phyloP scores from a whole-genome alignment of 1,140 invertebrate species.

The Palaemon carinicauda region DNA sequence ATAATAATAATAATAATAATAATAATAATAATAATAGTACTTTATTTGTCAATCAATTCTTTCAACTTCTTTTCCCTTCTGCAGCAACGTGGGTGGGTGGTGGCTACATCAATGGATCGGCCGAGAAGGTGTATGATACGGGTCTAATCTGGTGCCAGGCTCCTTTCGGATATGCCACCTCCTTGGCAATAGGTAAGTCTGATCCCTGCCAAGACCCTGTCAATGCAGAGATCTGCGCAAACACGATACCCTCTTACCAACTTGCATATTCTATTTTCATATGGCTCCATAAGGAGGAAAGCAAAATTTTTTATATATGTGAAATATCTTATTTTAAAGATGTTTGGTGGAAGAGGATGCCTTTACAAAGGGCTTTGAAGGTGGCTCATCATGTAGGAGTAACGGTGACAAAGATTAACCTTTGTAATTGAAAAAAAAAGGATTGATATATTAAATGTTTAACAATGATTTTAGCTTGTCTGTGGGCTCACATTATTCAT shows the following conservation, averaged over 20 bases:
- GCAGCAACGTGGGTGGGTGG: conserved; percentile 96
- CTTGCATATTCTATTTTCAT: not conserved
- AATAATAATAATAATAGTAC: not conserved
- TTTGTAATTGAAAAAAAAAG: no score
- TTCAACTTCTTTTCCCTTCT: not conserved
- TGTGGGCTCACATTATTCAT: no score
- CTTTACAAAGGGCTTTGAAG: no score
- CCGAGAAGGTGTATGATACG: conserved; percentile 91
- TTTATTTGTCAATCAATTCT: not conserved
- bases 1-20: not conserved
- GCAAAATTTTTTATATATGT: not conserved
- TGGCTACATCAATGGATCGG: conserved; percentile 98
- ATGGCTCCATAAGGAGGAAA: not conserved
- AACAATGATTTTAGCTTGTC: no score
- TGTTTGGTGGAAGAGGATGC: no score
- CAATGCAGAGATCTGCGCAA: no score
- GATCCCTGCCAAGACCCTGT: no score
- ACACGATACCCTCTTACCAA: no score
- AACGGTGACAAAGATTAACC: no score
- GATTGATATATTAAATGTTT: no score
- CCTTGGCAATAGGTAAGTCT: conserved; percentile 84
- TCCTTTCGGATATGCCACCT: conserved; percentile 95
- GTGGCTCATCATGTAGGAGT: no score
- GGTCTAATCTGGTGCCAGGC: conserved; percentile 97
- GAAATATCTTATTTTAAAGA: no score